Evolutionary conservation across 1,140 invertebrate species (phyloP).

Genomic region (Drosophila serrata): DNA sequence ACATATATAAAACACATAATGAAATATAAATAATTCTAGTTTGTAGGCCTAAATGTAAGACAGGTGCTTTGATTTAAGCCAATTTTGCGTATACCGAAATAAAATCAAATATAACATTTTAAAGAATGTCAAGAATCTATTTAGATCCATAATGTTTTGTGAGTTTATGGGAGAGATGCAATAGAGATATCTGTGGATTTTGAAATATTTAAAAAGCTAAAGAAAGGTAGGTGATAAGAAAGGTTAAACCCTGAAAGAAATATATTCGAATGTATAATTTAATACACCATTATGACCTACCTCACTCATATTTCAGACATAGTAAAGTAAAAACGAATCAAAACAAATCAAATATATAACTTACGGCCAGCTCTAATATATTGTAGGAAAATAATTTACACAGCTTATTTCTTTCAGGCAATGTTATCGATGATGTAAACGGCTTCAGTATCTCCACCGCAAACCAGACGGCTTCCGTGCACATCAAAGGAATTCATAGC

Average conservation of each 20-base stretch:
- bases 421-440: conserved; percentile 90
- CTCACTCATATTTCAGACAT: not conserved
- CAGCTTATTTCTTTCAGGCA: conserved; percentile 10
- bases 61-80: conserved; percentile 82
- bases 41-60: conserved; percentile 59
- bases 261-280: no score
- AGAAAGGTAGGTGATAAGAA: no score
- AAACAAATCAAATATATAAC: not conserved
- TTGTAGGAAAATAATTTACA: conserved; percentile 5
- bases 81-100: conserved; percentile 69
- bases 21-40: conserved; percentile 36
- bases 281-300: not conserved
- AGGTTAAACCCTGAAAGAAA: no score
- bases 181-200: not conserved
- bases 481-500: conserved; percentile 93
- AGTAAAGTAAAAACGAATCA: not conserved
- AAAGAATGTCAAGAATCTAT: not conserved
- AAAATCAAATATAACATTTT: conserved; percentile 51
- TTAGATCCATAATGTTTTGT: not conserved
- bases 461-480: conserved; percentile 89
- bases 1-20: conserved; percentile 29
- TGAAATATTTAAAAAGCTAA: not conserved
- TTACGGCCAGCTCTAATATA: conserved; percentile 1
- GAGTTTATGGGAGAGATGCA: not conserved
- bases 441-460: conserved; percentile 94